These are phyloP conservation scores for Spinus pinus DNA, from an alignment of 2,797 vertebrate species.

Conservation along the genomic window DNA sequence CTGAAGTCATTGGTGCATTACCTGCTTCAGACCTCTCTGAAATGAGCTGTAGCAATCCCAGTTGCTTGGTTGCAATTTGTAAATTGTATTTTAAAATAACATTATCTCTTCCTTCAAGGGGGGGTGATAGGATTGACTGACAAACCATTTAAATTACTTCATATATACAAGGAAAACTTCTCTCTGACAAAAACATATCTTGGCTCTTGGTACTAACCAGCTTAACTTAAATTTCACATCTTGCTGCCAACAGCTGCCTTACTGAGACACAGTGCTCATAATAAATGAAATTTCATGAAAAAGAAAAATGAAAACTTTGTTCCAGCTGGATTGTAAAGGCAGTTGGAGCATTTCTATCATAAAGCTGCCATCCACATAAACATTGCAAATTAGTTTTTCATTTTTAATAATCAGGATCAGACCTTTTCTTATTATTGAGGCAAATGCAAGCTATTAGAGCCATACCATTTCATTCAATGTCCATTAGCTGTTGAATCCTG, in stretches of 20 bases:
- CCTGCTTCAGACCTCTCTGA: neutral
- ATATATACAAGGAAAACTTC: conserved; percentile 4
- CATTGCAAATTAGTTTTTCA: conserved; percentile 58
- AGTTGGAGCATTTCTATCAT: conserved; percentile 45
- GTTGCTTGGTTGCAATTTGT: neutral
- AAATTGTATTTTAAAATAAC: neutral
- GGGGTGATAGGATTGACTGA: neutral
- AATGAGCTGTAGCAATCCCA: neutral
- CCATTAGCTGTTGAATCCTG: conserved; percentile 40
- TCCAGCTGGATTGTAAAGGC: conserved; percentile 57
- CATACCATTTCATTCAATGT: neutral
- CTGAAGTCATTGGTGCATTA: neutral
- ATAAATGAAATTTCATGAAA: conserved; percentile 61
- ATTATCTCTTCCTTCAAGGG: neutral
- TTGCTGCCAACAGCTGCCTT: conserved; percentile 73
- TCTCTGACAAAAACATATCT: conserved; percentile 62
- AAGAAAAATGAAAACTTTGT: conserved; percentile 69
- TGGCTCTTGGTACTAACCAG: conserved; percentile 47
- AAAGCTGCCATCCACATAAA: conserved; percentile 56
- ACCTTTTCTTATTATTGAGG: neutral
- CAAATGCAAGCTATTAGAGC: conserved; percentile 4
- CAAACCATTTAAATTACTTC: conserved; percentile 30
- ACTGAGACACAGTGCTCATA: conserved; percentile 48
- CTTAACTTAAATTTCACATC: conserved; percentile 68
- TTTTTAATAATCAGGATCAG: conserved; percentile 59